Conservation (phyloP, 2,797 vertebrate genomes). For the Nyctibius grandis region DNA sequence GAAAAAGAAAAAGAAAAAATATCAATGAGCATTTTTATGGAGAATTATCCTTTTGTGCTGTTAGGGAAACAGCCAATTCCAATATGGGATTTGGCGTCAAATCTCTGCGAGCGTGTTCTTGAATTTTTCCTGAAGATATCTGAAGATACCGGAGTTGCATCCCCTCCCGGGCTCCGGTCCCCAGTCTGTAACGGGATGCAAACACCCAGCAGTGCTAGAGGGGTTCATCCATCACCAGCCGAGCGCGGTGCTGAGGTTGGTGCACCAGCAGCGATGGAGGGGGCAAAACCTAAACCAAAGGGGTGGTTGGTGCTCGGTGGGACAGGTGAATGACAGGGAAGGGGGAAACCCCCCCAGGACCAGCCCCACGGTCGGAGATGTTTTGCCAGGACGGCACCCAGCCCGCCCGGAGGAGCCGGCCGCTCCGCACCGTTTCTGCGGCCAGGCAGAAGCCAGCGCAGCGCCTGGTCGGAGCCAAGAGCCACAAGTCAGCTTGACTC, state of each 20-base stretch:
- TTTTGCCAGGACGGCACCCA: not conserved
- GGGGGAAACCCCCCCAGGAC: not conserved
- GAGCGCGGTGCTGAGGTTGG: accelerated
- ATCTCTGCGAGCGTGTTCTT: accelerated
- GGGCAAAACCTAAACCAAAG: not conserved
- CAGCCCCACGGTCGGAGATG: accelerated
- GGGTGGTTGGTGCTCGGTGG: not conserved
- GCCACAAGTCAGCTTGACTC: not conserved
- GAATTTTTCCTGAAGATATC: not conserved
- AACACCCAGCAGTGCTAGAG: not conserved
- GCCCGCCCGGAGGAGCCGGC: not conserved
- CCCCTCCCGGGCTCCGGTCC: not conserved
- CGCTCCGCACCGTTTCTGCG: accelerated
- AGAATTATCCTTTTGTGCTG: not conserved
- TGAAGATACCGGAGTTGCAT: accelerated
- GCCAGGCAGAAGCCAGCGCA: not conserved
- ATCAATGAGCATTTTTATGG: not conserved
- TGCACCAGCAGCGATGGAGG: not conserved
- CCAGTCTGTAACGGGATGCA: accelerated
- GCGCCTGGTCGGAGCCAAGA: not conserved
- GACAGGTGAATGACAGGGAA: no score
- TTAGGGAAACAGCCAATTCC: not conserved
- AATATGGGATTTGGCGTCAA: not conserved
- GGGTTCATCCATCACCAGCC: not conserved
- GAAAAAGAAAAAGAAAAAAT: no score